Base-by-base conservation (phyloP, 2,888 invertebrate species). In the Xanthorhoe designata region DNA sequence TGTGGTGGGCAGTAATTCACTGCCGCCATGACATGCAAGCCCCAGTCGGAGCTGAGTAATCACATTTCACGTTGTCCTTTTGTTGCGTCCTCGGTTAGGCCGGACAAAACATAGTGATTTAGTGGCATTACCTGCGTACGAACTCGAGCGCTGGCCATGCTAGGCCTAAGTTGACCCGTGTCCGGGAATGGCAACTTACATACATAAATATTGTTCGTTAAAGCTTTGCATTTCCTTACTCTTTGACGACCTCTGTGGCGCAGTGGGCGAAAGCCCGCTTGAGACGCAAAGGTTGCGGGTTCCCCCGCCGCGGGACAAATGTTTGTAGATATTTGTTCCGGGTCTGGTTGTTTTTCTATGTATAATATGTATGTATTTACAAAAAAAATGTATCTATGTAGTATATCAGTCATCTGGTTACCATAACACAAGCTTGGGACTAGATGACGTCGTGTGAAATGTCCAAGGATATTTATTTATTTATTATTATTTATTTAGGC, bases 41-140 rank as follows among this genome's bases (percentile, higher is more conserved):
- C 76, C 79, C 76, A 73, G 82, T 79, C 79, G 82, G 79, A 80
- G 82, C 87, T 86, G 88, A 87, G 86, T 90, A 91, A 90, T 91
- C 86, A 90, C 92, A 87, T 90, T 89, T 87, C 88, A 81, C 89
- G 89, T 85, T 83, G 82, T 87, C 87, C 86, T 84, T 90, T 90
- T 91, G 89, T 89, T 83, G 77, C 75, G 81, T 61, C 73, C 75
- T 81, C 83, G 75, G 80, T 78, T 77, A 81, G 77, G 75, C 77
- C 70, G 75, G 78, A 79, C 78, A 88, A 86, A 86, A 86, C 86
- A 75, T 77, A 73, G 85, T 86, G 87, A 88, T 88, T 88, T 87
- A 84, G 75, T 71, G 72, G 74, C 74, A 76, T 80, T 80, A 78
- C 79, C 78, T 79, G 77, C 75, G 70, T 78, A 80, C 72, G 76